These are phyloP conservation scores for Clarias batrachus DNA, from an alignment of 2,113 vertebrate species.

Conservation along the genomic window DNA sequence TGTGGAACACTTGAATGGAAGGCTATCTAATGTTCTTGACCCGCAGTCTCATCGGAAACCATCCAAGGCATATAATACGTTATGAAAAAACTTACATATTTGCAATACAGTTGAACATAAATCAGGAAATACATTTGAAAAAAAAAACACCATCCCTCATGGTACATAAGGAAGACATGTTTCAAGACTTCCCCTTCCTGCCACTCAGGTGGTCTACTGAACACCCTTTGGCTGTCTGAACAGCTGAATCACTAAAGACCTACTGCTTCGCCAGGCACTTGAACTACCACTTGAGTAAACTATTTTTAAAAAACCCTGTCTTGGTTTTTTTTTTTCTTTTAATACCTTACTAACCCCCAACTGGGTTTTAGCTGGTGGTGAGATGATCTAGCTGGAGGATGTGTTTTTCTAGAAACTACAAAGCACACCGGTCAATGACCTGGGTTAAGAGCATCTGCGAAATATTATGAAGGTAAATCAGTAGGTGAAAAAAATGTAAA, in stretches of 20 bases:
- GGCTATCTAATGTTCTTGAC: not conserved
- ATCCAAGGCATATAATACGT: not conserved
- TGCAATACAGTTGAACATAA: not conserved
- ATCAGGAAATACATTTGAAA: not conserved
- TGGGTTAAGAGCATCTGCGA: not conserved
- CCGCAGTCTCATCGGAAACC: not conserved
- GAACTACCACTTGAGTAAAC: not conserved
- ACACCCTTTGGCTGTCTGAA: not conserved
- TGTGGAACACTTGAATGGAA: not conserved
- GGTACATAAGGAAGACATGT: not conserved
- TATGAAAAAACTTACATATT: not conserved
- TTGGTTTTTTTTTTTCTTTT: not conserved
- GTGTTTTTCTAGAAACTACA: not conserved
- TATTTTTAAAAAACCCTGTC: not conserved
- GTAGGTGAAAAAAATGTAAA: not conserved
- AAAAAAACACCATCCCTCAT: not conserved
- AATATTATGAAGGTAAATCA: not conserved
- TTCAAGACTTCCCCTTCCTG: not conserved
- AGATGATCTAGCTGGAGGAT: not conserved
- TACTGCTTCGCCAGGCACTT: not conserved
- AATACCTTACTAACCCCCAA: not conserved
- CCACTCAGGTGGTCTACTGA: not conserved
- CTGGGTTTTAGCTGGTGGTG: not conserved
- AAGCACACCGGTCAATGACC: not conserved
- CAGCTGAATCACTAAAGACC: not conserved